These are phyloP conservation scores for Colius striatus DNA, from an alignment of 2,113 vertebrate species.

Conservation along the genomic window DNA sequence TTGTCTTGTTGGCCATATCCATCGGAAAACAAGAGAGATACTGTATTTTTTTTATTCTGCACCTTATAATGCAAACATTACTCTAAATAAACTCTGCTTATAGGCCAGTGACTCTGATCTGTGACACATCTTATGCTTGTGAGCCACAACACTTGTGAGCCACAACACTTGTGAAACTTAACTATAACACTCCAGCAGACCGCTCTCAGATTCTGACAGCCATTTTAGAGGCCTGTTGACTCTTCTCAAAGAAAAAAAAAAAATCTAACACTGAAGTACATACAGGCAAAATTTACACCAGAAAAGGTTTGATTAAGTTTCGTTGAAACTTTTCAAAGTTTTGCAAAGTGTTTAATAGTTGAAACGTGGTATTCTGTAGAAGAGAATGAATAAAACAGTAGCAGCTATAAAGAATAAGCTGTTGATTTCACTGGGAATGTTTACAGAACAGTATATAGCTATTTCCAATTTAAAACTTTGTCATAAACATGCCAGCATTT, in stretches of 20 bases:
- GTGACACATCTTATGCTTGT: not conserved
- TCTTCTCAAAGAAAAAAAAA: not conserved
- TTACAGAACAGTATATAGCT: not conserved
- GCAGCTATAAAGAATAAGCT: not conserved
- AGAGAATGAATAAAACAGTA: not conserved
- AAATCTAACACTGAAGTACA: not conserved
- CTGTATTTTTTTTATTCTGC: no score
- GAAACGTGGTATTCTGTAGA: not conserved
- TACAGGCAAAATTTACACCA: not conserved
- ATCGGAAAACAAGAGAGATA: not conserved
- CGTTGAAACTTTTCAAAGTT: not conserved
- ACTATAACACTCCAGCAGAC: not conserved
- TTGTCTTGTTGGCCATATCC: not conserved
- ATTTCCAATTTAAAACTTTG: not conserved
- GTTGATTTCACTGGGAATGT: not conserved
- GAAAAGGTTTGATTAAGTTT: not conserved
- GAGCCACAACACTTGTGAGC: not conserved
- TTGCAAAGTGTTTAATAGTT: not conserved
- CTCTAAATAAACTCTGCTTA: not conserved
- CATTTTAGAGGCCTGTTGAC: not conserved
- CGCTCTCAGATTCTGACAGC: not conserved
- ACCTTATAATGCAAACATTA: not conserved
- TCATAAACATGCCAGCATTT: not conserved
- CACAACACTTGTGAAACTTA: not conserved
- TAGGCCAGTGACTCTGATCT: not conserved